Base-by-base conservation (phyloP, 64 coral and sea anemone species). In the Hydrozoanthus tunicans region DNA sequence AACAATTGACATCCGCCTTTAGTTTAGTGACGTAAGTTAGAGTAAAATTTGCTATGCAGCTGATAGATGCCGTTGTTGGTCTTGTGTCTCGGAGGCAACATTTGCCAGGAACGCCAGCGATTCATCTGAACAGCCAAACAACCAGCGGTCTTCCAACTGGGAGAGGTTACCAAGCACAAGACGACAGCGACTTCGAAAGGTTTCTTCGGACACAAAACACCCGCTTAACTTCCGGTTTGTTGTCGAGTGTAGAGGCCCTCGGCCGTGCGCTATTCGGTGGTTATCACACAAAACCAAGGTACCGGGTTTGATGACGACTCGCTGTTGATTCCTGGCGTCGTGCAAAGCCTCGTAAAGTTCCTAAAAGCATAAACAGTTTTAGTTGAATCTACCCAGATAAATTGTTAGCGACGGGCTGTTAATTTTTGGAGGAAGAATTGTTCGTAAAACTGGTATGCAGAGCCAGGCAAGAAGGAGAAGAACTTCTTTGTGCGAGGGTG, bases 141-240 rank as follows among this genome's bases (percentile, higher is more conserved):
- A 54, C 74, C 79, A 81, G 32, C 79, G 79, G 3, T 63, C 79
- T 10, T 81, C 79, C 1, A 81, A 23, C 5, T 59, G 23, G 1
- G 79, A 62, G 3, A 59, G 5, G 3, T 59, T 20, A 5, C 79
- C 79, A 5, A 81, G 79, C 4, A 81, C 58, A 10, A 81, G 59
- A 62, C 79, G 79, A 51, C 77, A 58, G 5, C 77, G 77, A 79
- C 77, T 79, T 58, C 77, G 54, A 58, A 79, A 79, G 8, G 17
- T 81, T 81, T 81, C 79, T 62, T 81, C 79, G 4, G 79, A 81
- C 25, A 81, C 59, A 10, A 81, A 81, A 58, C 79, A 81, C 9
- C 79, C 79, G 7, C 62, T 62, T 7, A 81, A 25, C 58, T 63
- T 62, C 0, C 79, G 58, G n/a, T 26, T 1, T 6, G 79, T 62